These are phyloP conservation scores for Orgyia antiqua DNA, from an alignment of 2,888 invertebrate genomes.

Conservation along the genomic window DNA sequence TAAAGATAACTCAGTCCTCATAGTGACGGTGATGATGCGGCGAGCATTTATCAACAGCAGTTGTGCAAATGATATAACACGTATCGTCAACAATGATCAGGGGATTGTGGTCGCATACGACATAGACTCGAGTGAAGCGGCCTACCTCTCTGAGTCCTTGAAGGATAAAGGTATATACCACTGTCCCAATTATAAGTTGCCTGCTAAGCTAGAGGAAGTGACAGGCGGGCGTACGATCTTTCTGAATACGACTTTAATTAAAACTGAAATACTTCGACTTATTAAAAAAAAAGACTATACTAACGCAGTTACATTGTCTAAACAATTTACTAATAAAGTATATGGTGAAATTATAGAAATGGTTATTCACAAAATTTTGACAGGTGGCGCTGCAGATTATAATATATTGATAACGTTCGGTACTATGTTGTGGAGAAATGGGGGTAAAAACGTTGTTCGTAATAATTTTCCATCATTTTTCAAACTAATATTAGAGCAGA, in stretches of 20 bases:
- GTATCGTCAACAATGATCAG: conserved; percentile 31
- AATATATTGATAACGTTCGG: conserved; percentile 24
- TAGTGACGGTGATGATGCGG: conserved; percentile 34
- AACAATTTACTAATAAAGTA: conserved; percentile 12
- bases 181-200: conserved; percentile 25
- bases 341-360: conserved; percentile 9
- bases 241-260: conserved; percentile 22
- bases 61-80: conserved; percentile 38
- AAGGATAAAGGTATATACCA: conserved; percentile 19
- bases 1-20: conserved; percentile 30
- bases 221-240: conserved; percentile 28
- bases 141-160: conserved; percentile 26
- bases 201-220: conserved; percentile 18
- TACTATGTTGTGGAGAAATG: conserved; percentile 29
- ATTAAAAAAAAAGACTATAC: conserved; percentile 21
- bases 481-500: conserved; percentile 21
- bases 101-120: conserved; percentile 37
- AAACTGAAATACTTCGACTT: conserved; percentile 20
- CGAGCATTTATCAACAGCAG: conserved; percentile 37
- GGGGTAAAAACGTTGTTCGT: conserved; percentile 18
- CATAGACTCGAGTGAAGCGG: conserved; percentile 20
- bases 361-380: conserved; percentile 22
- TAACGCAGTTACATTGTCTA: conserved; percentile 26
- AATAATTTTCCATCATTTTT: conserved; percentile 25
- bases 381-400: conserved; percentile 4